Evolutionary conservation across 2,888 invertebrate genomes (phyloP).

Genomic region (Thecophora atra): DNA sequence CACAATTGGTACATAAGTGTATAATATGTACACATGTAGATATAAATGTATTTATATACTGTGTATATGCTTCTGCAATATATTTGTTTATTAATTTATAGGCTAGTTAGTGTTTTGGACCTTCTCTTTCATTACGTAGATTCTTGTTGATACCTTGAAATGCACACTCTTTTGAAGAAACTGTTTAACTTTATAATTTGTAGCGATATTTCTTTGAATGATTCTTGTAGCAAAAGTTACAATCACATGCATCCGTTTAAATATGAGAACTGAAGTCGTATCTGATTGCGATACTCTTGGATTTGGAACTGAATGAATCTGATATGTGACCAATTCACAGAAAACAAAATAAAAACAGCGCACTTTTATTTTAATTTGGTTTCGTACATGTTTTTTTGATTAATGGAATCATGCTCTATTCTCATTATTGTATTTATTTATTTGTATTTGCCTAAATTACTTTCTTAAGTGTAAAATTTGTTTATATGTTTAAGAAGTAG

Average conservation of each 20-base stretch:
- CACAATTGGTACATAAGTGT: too few species aligned
- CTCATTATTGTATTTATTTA: too few species aligned
- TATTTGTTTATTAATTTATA: background rate
- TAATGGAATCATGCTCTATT: too few species aligned
- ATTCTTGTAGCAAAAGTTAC: background rate
- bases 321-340: background rate
- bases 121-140: background rate
- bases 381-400: too few species aligned
- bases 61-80: too few species aligned
- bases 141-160: background rate
- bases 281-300: too few species aligned
- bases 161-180: background rate
- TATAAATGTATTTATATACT: too few species aligned
- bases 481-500: too few species aligned
- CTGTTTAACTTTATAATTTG: background rate
- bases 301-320: background rate
- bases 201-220: background rate
- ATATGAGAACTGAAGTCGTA: background rate
- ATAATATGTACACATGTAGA: too few species aligned
- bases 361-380: too few species aligned
- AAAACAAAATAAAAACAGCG: background rate
- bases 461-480: too few species aligned
- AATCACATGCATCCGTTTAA: background rate
- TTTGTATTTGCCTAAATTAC: too few species aligned
- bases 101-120: conserved; percentile 5